Base-by-base conservation (phyloP, 1,140 invertebrate species). In the Drosophila ananassae region DNA sequence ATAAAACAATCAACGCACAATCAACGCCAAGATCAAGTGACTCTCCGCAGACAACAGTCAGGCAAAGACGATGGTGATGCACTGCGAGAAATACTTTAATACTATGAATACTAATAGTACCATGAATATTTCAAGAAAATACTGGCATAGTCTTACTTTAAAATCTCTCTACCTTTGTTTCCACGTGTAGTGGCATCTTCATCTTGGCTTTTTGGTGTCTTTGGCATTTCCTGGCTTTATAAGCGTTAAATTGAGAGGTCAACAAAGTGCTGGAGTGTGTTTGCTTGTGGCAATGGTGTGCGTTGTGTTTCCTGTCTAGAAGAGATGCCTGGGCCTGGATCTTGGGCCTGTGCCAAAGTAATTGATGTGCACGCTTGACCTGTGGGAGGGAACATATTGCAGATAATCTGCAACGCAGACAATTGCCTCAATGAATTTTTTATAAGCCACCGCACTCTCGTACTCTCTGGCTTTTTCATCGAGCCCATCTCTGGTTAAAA, bases 341-440 rank as follows among this genome's bases (percentile, higher is more conserved):
- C 53, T 74, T 87, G 75, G 66, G 82, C 79, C 82, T 89, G 85
- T 91, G 90, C 90, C 90, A 91, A 91, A 77, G 82, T 91, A 91
- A 91, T 91, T 91, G 90, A 91, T 91, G 90, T 91, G 90, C 84
- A 87, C 82, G 85, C 77, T 89, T 91, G 90, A 91, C 90, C 90
- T 91, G 90, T 91, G 79, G 90, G 90, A 91, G 90, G 89, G 83
- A 91, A 91, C 90, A 83, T 89, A 91, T 91, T 89, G 89, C 81
- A 91, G 89, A 91, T 91, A 91, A 91, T 90, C 89, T 91, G 62
- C 84, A 80, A 85, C 69, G 76, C 89, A 91, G 84, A 89, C 89
- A 91, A 90, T 90, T 89, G 82, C 82, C 82, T 85, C 74, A 85
- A 85, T 85, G 82, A 85, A 87, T 85, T 85, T 85, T 85, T 85